Percentiles rank a stretch among this genome's conserved stretches.
These are phyloP conservation scores for Drosophila lacertosa DNA, from an alignment of 1,140 invertebrate species.

Conservation along the genomic window DNA sequence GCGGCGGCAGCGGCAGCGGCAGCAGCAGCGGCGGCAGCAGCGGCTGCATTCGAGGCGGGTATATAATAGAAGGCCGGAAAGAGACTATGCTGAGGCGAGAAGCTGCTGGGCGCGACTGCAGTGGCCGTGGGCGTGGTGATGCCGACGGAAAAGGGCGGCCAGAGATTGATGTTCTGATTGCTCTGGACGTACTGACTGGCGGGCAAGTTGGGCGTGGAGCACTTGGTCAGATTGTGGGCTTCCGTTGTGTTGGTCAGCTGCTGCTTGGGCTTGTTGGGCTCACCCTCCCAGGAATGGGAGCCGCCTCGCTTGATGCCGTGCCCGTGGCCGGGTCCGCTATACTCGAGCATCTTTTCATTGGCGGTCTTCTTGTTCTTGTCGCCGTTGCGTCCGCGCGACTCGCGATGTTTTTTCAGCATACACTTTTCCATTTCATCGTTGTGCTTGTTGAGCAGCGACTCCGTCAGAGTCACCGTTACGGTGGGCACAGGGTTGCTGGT, in stretches of 20 bases:
- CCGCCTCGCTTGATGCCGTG: constrained; percentile 86
- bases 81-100: constrained; percentile 62
- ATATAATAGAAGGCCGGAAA: constrained; percentile 86
- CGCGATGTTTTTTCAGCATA: constrained; percentile 89
- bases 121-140: constrained; percentile 83
- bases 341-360: constrained; percentile 76
- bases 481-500: not conserved
- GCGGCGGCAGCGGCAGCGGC: constrained; percentile 1
- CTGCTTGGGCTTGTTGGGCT: constrained; percentile 86
- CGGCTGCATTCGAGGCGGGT: constrained; percentile 84
- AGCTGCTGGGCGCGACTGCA: constrained; percentile 74
- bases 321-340: constrained; percentile 75
- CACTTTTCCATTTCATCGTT: constrained; percentile 92
- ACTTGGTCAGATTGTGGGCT: not conserved
- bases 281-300: constrained; percentile 86
- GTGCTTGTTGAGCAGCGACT: constrained; percentile 88
- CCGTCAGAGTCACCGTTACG: constrained; percentile 86
- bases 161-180: constrained; percentile 84
- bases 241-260: constrained; percentile 64
- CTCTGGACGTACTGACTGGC: constrained; percentile 8
- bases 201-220: not conserved
- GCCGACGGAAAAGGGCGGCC: constrained; percentile 87
- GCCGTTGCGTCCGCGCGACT: constrained; percentile 86
- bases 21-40: constrained; percentile 19
- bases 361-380: constrained; percentile 82